Percentiles rank a stretch among this genome's conserved stretches.
Conservation (phyloP, 2,113 vertebrate genomes). For the Paraplagusia blochii region DNA sequence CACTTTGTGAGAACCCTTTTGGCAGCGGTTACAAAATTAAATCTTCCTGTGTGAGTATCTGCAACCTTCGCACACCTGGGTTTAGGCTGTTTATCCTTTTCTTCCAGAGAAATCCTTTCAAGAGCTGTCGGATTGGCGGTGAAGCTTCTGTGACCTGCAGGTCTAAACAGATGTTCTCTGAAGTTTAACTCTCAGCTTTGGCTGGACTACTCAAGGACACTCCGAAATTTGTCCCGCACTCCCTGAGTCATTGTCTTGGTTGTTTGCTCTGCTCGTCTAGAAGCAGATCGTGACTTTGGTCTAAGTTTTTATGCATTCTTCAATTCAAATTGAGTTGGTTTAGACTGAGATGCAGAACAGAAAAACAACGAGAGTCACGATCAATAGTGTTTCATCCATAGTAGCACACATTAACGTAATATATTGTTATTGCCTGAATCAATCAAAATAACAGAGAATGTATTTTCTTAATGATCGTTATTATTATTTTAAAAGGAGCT, state of each 20-base stretch:
- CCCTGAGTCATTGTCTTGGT: background rate
- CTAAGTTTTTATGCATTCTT: background rate
- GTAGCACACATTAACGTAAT: no score
- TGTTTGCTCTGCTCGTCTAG: background rate
- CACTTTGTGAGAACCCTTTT: background rate
- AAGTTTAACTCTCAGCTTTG: background rate
- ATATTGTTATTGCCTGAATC: no score
- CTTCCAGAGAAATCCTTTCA: background rate
- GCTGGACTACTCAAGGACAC: background rate
- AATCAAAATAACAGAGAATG: no score
- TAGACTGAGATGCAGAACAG: no score
- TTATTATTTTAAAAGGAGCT: no score
- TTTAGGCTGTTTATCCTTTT: slow-evolving; percentile 1
- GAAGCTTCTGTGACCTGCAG: background rate
- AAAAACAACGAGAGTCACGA: no score
- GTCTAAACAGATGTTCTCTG: background rate
- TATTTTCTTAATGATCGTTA: no score
- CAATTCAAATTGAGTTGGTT: no score
- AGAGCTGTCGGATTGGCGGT: background rate
- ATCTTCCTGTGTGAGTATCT: background rate
- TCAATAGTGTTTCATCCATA: no score
- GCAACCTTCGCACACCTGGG: background rate
- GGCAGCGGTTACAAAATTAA: background rate
- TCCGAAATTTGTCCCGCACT: background rate
- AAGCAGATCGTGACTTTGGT: background rate